Evolutionary conservation across 2,113 vertebrate species (phyloP), one percentile per base, ranked within the genome.

Genomic region (Egretta garzetta): DNA sequence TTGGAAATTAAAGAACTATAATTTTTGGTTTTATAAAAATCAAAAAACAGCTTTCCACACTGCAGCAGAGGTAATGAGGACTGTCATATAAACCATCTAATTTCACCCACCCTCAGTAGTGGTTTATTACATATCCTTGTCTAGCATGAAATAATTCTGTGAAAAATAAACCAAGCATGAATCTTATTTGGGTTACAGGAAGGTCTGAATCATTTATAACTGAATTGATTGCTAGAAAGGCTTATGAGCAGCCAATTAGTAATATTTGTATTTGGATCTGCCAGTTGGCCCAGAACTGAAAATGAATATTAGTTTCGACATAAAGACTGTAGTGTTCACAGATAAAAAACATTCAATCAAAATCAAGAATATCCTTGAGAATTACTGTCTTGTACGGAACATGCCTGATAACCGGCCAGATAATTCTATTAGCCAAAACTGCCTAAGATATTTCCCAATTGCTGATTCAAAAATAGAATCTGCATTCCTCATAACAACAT

Each of bases 191-290:
- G 86, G 95, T 93, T 96, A 92, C 64, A 87, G 91, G 92, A 93
- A 96, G 88, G 92, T 95, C 85, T 97, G 92, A 93, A 92, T 90
- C 86, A 88, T 95, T 95, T 97, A 90, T 96, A 95, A 88, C 92
- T 95, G 91, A 95, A 95, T 95, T 92, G 93, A 94, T 86, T 95
- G 30, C 92, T 93, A 92, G 86, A 95, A 97, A 95, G 64, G 30
- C 72, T 97, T 93, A 81, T 60, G 88, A 95, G 63, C 52, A 90
- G 72, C 75, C 86, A 97, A 92, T 97, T 96, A 94, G 86, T 92
- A 96, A 79, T 91, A 95, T 96, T 97, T 97, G 80, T 92, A 90
- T 95, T 95, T 95, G 80, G 50, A 93, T 92, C 85, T 95, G 86
- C 92, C 94, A 95, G 80, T 92, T 97, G 85, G 88, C 91, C 83